These are phyloP conservation scores for Micropoecilia bifurca DNA, from an alignment of 2,797 vertebrate genomes.

Conservation along the genomic window DNA sequence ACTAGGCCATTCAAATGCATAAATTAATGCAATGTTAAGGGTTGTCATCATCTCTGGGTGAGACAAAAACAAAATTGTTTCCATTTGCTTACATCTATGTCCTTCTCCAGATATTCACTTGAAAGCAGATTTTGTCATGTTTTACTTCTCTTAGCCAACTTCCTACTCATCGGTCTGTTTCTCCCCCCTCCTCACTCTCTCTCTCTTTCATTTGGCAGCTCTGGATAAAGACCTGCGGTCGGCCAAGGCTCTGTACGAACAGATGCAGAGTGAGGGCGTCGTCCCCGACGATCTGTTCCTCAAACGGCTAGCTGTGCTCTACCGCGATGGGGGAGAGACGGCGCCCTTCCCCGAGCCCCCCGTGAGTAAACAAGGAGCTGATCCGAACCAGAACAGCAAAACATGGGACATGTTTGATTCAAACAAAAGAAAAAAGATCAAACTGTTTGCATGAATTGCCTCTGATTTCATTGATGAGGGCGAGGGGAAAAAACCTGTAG, in stretches of 20 bases:
- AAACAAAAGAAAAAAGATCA: not conserved
- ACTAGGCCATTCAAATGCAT: not conserved
- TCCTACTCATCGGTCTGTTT: slow-evolving; percentile 9
- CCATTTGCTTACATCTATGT: not conserved
- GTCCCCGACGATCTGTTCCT: slow-evolving; percentile 81
- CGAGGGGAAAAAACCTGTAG: no score
- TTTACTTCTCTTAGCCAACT: not conserved
- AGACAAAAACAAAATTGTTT: not conserved
- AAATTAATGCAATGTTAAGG: not conserved
- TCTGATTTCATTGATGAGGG: not conserved
- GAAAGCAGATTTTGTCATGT: slow-evolving; percentile 1
- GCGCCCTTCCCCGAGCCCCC: slow-evolving; percentile 91
- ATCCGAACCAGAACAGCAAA: not conserved
- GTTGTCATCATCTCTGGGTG: not conserved
- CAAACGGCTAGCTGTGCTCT: slow-evolving; percentile 88
- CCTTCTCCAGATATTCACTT: slow-evolving; percentile 4
- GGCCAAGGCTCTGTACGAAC: slow-evolving; percentile 84
- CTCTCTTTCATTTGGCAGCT: slow-evolving; percentile 69
- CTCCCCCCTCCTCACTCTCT: not conserved
- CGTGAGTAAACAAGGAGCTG: slow-evolving; percentile 81
- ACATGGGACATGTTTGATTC: not conserved
- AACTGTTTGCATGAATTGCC: not conserved
- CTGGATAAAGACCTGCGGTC: slow-evolving; percentile 83
- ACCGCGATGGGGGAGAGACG: slow-evolving; percentile 82
- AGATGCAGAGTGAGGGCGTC: slow-evolving; percentile 79